Conservation (phyloP, 2,888 invertebrate species). For the Drosophila ezoana region DNA sequence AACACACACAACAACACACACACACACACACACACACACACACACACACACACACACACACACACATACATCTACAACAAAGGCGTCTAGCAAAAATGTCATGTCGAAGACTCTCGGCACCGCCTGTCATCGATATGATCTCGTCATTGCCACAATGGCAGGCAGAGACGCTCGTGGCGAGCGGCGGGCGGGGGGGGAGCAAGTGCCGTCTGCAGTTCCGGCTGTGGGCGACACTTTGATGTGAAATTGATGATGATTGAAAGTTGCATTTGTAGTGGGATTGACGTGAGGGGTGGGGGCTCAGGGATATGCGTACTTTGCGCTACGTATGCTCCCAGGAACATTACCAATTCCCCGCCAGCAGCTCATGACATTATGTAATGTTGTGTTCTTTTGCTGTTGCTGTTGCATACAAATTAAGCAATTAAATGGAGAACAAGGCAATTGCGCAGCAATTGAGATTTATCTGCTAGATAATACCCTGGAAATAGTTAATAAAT, state of each 20-base stretch:
- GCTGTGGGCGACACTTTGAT: slow-evolving; percentile 83
- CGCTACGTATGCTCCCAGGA: slow-evolving; percentile 1
- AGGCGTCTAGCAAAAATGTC: slow-evolving; percentile 51
- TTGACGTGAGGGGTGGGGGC: no score
- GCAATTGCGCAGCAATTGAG: neutral
- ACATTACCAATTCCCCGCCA: slow-evolving; percentile 14
- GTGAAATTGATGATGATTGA: slow-evolving; percentile 85
- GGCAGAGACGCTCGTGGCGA: slow-evolving; percentile 2
- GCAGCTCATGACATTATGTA: slow-evolving; percentile 48
- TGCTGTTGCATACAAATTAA: slow-evolving; percentile 65
- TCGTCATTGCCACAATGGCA: slow-evolving; percentile 59
- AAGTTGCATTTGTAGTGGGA: slow-evolving; percentile 54
- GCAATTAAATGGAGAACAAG: slow-evolving; percentile 61
- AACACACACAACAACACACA: slow-evolving; percentile 11
- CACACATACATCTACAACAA: slow-evolving; percentile 20
- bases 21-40: slow-evolving; percentile 8
- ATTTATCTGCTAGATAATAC: neutral
- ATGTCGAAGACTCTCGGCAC: slow-evolving; percentile 53
- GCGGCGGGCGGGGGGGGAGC: neutral
- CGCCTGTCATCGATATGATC: slow-evolving; percentile 73
- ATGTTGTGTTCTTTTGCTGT: slow-evolving; percentile 32
- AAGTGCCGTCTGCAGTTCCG: slow-evolving; percentile 55
- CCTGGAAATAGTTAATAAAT: neutral
- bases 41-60: slow-evolving; percentile 11
- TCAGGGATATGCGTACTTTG: neutral